Evolutionary conservation across 2,113 vertebrate genomes (phyloP), one percentile per base, ranked within the genome.

Genomic region (Irena cyanogastra): DNA sequence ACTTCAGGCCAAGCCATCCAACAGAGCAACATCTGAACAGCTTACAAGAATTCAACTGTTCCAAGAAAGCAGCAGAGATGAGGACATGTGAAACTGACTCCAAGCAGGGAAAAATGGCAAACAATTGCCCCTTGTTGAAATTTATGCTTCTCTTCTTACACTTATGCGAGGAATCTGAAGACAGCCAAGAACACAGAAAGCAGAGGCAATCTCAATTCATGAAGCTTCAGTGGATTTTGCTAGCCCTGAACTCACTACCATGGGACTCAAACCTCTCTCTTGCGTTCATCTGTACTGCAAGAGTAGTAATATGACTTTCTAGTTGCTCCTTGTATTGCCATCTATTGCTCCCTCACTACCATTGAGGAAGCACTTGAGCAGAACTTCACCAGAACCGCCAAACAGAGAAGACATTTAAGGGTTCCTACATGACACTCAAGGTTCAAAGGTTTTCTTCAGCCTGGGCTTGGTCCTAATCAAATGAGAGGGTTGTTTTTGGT

Each of bases 21-120:
- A 72, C 31, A 44, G 5, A 56, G 31, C 69, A 68, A 21, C 44
- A 60, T 41, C 41, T 87, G 56, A 87, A 49, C 31, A 53, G 26
- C 26, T 89, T 27, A n/a, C 41, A 75, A 60, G 49, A 79, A 78
- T 69, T 53, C 60, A 78, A 2, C 69, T 41, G 24, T 87, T 91
- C 30, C 61, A 71, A 70, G 41, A 37, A 83, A 78, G 59, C 76
- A 75, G 39, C 39, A 63, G 45, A 91, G 81, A 85, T 27, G 8
- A 87, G 13, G 33, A 71, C 17, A 28, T 24, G 23, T 6, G 6
- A 86, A 93, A 70, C 24, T 64, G 27, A 47, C 31, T 37, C 10
- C 31, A 57, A n/a, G 2, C 1, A 22, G 27, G 12, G 11, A 4
- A 53, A 54, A 35, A 0, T 0, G 5, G 37, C 35, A 83, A 90